Evolutionary conservation across 2,888 invertebrate species (phyloP).

Genomic region (Cenopis cana): DNA sequence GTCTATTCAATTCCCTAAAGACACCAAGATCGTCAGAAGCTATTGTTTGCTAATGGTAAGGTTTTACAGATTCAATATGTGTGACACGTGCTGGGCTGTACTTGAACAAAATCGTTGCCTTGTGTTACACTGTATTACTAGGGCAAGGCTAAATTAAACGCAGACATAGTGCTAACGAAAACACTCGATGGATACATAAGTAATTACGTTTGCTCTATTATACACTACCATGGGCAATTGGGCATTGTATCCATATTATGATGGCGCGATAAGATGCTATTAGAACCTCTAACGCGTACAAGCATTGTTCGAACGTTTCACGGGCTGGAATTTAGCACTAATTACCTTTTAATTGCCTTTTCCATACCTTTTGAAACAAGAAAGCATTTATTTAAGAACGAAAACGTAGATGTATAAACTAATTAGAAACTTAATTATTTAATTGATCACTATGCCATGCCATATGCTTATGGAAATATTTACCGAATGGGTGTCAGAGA

Average conservation of each 20-base stretch:
- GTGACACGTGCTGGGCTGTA: conserved; percentile 50
- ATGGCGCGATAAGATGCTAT: conserved; percentile 40
- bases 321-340: conserved; percentile 45
- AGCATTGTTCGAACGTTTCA: conserved; percentile 43
- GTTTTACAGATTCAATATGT: conserved; percentile 53
- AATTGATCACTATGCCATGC: not conserved
- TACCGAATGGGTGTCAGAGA: conserved; percentile 17
- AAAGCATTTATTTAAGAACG: not conserved
- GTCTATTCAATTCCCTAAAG: conserved; percentile 55
- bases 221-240: no score
- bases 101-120: conserved; percentile 52
- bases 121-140: conserved; percentile 56
- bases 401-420: not conserved
- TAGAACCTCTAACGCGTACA: conserved; percentile 35
- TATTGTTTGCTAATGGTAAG: conserved; percentile 60
- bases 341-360: conserved; percentile 26
- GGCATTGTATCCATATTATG: conserved; percentile 20
- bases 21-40: conserved; percentile 47
- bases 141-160: conserved; percentile 60
- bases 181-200: conserved; percentile 41
- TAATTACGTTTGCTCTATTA: conserved; percentile 22
- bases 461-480: not conserved
- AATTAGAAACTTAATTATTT: not conserved
- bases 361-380: not conserved
- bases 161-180: conserved; percentile 36